phyloP scores from a whole-genome alignment of 1,140 invertebrate genomes.

The Sarcophaga bullata region DNA sequence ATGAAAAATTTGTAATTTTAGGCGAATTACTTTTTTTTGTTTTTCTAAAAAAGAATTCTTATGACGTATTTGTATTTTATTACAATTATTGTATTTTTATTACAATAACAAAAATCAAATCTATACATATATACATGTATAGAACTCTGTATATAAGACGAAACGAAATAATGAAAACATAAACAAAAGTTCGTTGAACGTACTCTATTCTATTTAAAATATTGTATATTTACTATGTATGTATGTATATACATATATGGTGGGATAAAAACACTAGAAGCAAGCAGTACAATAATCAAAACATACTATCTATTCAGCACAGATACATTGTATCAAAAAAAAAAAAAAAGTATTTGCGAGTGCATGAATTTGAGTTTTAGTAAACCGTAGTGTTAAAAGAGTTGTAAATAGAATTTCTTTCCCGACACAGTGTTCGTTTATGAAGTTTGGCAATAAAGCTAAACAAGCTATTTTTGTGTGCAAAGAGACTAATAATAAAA shows the following conservation, averaged over 20 bases:
- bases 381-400: background rate
- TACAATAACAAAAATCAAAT: conserved; percentile 21
- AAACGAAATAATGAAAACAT: conserved; percentile 3
- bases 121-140: too few species aligned
- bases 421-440: background rate
- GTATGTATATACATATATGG: background rate
- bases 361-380: background rate
- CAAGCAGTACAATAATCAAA: background rate
- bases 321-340: background rate
- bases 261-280: background rate
- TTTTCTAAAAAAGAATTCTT: too few species aligned
- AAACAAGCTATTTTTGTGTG: background rate
- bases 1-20: too few species aligned
- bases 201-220: conserved; percentile 5
- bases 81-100: background rate
- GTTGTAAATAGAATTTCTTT: background rate
- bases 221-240: background rate
- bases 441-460: conserved; percentile 23
- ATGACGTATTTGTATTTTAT: conserved; percentile 4
- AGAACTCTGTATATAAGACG: background rate
- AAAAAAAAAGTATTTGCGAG: background rate
- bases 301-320: background rate
- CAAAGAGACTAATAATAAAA: background rate
- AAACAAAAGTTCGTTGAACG: conserved; percentile 44
- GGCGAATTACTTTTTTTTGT: too few species aligned